phyloP scores from a whole-genome alignment of 2,113 vertebrate species.

The Procavia capensis region DNA sequence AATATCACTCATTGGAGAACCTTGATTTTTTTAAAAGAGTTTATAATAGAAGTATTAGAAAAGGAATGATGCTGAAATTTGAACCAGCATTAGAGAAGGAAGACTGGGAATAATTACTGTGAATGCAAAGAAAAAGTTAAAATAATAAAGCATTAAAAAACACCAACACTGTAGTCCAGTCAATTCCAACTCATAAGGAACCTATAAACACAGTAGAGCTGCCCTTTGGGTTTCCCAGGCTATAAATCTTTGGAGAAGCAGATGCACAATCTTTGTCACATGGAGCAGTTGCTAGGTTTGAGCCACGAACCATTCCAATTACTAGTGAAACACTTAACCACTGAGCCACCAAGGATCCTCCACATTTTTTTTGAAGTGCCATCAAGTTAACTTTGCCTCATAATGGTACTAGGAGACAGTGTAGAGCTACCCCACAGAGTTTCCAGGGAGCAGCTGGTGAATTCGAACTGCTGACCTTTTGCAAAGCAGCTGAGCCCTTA shows the following conservation, averaged over 20 bases:
- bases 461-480: too few species aligned
- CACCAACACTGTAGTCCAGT: too few species aligned
- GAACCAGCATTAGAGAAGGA: neutral
- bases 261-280: neutral
- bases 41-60: neutral
- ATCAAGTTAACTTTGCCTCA: too few species aligned
- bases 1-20: neutral
- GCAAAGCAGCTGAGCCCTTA: too few species aligned
- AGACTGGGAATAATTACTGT: neutral
- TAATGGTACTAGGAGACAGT: too few species aligned
- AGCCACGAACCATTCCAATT: too few species aligned
- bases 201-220: neutral
- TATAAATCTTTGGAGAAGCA: neutral
- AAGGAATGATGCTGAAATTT: neutral
- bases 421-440: too few species aligned
- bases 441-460: too few species aligned
- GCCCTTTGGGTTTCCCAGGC: neutral
- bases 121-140: neutral
- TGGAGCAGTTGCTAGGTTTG: neutral
- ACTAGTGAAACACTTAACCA: too few species aligned
- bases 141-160: neutral
- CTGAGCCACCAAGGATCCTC: too few species aligned
- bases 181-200: too few species aligned
- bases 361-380: too few species aligned
- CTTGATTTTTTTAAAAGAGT: neutral